Conservation (phyloP, 2,888 invertebrate species). For the Kuschelorhynchus macadamiae region DNA sequence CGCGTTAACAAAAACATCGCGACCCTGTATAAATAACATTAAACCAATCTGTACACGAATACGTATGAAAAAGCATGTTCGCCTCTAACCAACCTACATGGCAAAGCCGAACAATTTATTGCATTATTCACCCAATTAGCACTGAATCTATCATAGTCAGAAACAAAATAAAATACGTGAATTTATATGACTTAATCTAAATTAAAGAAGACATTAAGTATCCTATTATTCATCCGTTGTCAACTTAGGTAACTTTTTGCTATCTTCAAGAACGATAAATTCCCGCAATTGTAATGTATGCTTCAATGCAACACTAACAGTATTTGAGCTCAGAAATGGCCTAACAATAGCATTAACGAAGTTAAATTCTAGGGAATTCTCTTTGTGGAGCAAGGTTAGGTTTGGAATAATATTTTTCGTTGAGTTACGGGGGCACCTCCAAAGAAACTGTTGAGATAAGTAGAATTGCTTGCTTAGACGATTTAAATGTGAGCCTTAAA, state of each 20-base stretch:
- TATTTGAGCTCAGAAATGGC: slow-evolving; percentile 40
- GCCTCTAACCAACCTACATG: no score
- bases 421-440: slow-evolving; percentile 24
- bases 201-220: slow-evolving; percentile 39
- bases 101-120: no score
- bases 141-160: not conserved
- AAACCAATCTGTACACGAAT: no score
- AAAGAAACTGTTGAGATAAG: not conserved
- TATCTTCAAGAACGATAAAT: slow-evolving; percentile 45
- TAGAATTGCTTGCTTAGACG: no score
- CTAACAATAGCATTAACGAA: slow-evolving; percentile 43
- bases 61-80: no score
- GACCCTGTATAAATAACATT: no score
- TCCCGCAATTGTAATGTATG: slow-evolving; percentile 46
- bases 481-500: no score
- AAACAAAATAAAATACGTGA: not conserved
- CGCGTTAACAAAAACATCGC: no score
- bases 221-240: slow-evolving; percentile 28
- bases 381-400: slow-evolving; percentile 50
- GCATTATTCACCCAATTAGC: no score
- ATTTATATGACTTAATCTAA: slow-evolving; percentile 7
- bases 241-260: slow-evolving; percentile 37
- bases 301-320: slow-evolving; percentile 37
- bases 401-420: slow-evolving; percentile 6
- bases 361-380: slow-evolving; percentile 44